These are phyloP conservation scores for Trichoplax adhaerens DNA, from an alignment of 37 sponge, comb jelly and placozoan species.

Conservation along the genomic window DNA sequence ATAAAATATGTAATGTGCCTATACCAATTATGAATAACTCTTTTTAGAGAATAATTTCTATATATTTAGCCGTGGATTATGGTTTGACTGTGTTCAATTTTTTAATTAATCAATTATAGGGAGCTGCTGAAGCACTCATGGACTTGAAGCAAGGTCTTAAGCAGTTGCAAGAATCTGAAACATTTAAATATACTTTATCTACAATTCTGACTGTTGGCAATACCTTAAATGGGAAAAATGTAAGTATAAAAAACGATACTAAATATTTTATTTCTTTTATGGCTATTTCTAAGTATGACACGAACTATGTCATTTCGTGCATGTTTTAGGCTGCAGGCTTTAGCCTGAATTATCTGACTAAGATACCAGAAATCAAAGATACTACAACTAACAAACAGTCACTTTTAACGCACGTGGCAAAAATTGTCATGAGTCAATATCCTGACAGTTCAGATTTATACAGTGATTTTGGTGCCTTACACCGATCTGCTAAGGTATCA, in stretches of 20 bases:
- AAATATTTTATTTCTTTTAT: too few species aligned
- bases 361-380: constrained; percentile 78
- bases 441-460: constrained; percentile 64
- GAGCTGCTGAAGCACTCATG: constrained; percentile 81
- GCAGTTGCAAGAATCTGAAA: constrained; percentile 35
- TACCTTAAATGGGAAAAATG: constrained; percentile 62
- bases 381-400: constrained; percentile 54
- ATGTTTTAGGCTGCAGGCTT: constrained; percentile 46
- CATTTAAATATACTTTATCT: constrained; percentile 46
- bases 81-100: not conserved
- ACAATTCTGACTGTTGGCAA: constrained; percentile 68
- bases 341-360: constrained; percentile 51
- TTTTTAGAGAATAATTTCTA: too few species aligned
- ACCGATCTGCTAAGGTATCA: constrained; percentile 56
- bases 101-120: constrained; percentile 11
- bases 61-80: too few species aligned
- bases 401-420: constrained; percentile 63
- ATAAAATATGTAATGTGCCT: too few species aligned
- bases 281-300: not conserved
- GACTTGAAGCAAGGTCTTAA: constrained; percentile 55
- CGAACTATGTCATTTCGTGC: not conserved
- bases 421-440: constrained; percentile 59
- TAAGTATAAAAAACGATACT: not conserved
- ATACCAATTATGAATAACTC: too few species aligned
- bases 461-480: constrained; percentile 38